Evolutionary conservation across 2,113 vertebrate genomes (phyloP), one percentile per base, ranked within the genome.

Genomic region (Cervus canadensis): DNA sequence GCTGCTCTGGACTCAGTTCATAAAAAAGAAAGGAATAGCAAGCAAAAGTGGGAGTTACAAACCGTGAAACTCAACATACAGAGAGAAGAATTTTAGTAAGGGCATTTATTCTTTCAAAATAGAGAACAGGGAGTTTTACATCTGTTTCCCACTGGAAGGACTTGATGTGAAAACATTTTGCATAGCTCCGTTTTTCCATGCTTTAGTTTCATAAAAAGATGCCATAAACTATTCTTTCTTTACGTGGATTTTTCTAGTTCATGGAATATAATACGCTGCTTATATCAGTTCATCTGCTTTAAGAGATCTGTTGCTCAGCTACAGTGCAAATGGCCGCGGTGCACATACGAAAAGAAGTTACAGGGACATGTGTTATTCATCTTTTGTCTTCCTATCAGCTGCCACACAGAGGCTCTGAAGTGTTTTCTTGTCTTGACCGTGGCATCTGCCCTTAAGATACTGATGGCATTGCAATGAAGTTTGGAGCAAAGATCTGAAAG

Each of bases 11-110:
- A 26, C 5, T 96, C 79, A 64, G 84, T 50, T 95, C 48, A 56
- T 78, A 71, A 90, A 95, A 90, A 92, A 28, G 43, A 89, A 97
- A 95, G 83, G 62, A 95, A 60, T 83, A 71, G 59, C 78, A 93
- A 76, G 62, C 56, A 52, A 71, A 87, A 89, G 45, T 87, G 28
- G 12, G 36, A 84, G 2, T 60, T 88, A 33, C 7, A 95, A 94
- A 89, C 54, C 36, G 54, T 50, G 59, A 92, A 96, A 92, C 90
- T 62, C 76, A 90, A 45, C 94, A 33, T 50, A 7, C 33, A 59
- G 60, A 74, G 87, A 89, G 50, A n/a, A 93, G 60, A 94, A 82
- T 56, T 78, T 57, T 14, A 91, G 30, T 81, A 81, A 82, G 67
- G 19, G 45, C 19, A 21, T 87, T 88, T 92, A 11, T 95, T 94